These are phyloP conservation scores for Thera obeliscata DNA, from an alignment of 2,888 invertebrate species.

Conservation along the genomic window DNA sequence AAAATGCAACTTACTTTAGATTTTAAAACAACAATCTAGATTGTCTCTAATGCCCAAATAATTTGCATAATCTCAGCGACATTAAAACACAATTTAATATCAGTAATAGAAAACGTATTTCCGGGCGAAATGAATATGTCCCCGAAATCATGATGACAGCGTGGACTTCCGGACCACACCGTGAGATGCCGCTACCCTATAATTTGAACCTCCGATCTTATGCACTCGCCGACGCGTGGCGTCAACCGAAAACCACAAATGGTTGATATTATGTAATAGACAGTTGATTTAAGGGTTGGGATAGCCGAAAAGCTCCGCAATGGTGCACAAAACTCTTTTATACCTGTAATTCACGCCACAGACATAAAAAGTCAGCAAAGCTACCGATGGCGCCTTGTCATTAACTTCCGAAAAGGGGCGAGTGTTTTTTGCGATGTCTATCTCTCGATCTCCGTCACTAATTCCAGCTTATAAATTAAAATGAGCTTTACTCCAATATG, in stretches of 20 bases:
- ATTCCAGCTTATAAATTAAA: slow-evolving; percentile 1
- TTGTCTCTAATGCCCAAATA: slow-evolving; percentile 38
- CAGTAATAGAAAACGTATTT: slow-evolving; percentile 58
- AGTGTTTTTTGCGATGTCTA: slow-evolving; percentile 68
- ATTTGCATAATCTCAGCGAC: slow-evolving; percentile 40
- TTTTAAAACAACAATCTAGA: slow-evolving; percentile 8
- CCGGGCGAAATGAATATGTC: slow-evolving; percentile 67
- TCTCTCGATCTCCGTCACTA: slow-evolving; percentile 39
- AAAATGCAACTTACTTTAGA: slow-evolving; percentile 16
- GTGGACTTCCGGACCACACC: slow-evolving; percentile 79
- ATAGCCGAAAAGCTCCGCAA: slow-evolving; percentile 34
- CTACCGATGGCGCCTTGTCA: slow-evolving; percentile 79
- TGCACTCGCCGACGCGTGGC: slow-evolving; percentile 63
- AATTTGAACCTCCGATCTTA: slow-evolving; percentile 60
- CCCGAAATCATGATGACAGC: slow-evolving; percentile 66
- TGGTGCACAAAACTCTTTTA: slow-evolving; percentile 44
- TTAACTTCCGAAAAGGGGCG: slow-evolving; percentile 79
- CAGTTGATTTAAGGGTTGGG: slow-evolving; percentile 46
- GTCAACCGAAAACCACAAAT: slow-evolving; percentile 60
- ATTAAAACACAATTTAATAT: slow-evolving; percentile 47
- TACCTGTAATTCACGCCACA: slow-evolving; percentile 63
- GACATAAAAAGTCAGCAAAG: slow-evolving; percentile 65
- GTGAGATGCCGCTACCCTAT: slow-evolving; percentile 54
- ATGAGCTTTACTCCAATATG: not conserved
- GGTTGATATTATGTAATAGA: slow-evolving; percentile 32